Evolutionary conservation across 2,888 invertebrate species (phyloP).

Genomic region (Ophion slaviceki): DNA sequence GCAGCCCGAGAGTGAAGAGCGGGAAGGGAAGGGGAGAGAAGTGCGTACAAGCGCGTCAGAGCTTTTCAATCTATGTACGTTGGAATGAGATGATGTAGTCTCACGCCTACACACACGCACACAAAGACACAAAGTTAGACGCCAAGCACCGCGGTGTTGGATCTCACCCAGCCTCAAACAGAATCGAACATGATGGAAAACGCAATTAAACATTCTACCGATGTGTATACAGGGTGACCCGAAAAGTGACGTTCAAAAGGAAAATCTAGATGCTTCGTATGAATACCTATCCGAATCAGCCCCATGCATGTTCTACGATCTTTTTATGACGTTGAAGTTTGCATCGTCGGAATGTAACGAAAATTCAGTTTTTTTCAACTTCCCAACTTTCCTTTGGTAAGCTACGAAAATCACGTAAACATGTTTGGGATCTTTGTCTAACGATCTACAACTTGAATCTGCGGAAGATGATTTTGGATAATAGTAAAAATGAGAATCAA

Average conservation of each 20-base stretch:
- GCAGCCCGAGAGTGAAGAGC: background rate
- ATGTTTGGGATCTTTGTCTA: too few species aligned
- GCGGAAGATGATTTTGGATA: too few species aligned
- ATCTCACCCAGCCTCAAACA: slow-evolving; percentile 35
- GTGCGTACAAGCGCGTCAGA: slow-evolving; percentile 22
- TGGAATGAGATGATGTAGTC: background rate
- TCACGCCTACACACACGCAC: background rate
- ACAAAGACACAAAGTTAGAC: slow-evolving; percentile 10
- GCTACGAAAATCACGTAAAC: too few species aligned
- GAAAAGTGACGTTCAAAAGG: background rate
- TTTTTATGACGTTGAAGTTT: background rate
- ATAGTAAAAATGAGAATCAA: too few species aligned
- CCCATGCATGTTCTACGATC: too few species aligned
- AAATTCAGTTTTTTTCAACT: too few species aligned
- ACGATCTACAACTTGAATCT: too few species aligned
- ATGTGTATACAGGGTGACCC: slow-evolving; percentile 1
- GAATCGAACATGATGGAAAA: slow-evolving; percentile 57
- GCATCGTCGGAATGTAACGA: background rate
- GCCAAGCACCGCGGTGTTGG: slow-evolving; percentile 39
- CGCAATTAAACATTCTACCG: slow-evolving; percentile 47
- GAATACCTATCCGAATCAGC: too few species aligned
- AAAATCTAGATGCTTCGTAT: too few species aligned
- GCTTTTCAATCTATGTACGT: slow-evolving; percentile 23
- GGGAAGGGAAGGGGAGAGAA: background rate
- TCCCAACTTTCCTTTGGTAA: too few species aligned